Conservation (phyloP, 2,888 invertebrate species). For the Apamea anceps region DNA sequence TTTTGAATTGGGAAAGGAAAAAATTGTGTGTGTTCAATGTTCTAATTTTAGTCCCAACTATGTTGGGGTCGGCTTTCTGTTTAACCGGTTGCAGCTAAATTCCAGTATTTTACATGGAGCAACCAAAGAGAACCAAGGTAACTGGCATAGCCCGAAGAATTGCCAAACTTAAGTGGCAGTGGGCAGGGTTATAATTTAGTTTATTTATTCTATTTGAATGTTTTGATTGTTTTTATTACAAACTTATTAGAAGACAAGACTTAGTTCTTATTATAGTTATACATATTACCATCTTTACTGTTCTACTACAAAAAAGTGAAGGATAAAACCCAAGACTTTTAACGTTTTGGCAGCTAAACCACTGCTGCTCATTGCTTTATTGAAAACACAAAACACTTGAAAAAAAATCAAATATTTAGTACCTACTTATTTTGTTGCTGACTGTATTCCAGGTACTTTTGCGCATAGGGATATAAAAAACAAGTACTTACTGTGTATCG, state of each 20-base stretch:
- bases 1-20: not conserved
- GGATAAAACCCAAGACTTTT: not conserved
- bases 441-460: slow-evolving; percentile 3
- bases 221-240: not conserved
- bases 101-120: no score
- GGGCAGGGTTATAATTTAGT: no score
- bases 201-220: no score
- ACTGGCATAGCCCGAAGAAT: no score
- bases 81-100: no score
- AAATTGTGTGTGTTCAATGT: no score
- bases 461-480: not conserved
- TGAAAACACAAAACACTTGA: not conserved
- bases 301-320: not conserved
- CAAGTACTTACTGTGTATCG: not conserved
- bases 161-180: no score
- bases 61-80: no score
- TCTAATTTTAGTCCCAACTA: not conserved
- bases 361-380: not conserved
- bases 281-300: no score
- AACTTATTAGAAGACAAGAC: no score
- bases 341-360: not conserved
- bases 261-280: no score
- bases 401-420: not conserved
- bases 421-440: not conserved
- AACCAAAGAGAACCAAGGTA: no score